Evolutionary conservation across 2,113 vertebrate genomes (phyloP).

Genomic region (Eudyptes chrysolophus): DNA sequence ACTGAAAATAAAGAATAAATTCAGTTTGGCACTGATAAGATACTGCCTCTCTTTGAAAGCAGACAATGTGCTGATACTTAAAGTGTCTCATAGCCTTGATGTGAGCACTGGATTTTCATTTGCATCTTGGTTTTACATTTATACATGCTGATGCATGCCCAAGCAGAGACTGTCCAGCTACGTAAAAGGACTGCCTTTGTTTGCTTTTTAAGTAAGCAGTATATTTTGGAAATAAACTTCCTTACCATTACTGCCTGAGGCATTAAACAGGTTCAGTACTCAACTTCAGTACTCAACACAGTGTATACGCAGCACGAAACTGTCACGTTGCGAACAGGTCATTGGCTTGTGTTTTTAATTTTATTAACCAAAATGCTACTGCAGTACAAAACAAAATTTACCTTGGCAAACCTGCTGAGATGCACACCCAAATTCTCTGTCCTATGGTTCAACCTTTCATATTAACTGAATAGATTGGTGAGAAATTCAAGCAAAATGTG

Average conservation of each 20-base stretch:
- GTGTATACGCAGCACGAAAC: not conserved
- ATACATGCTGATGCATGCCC: not conserved
- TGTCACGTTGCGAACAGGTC: fast-evolving
- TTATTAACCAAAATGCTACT: not conserved
- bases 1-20: not conserved
- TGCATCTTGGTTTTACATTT: not conserved
- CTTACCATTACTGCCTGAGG: not conserved
- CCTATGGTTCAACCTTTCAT: not conserved
- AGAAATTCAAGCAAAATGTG: not conserved
- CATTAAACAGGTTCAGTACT: not conserved
- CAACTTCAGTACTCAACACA: not conserved
- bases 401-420: not conserved
- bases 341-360: not conserved
- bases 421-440: not conserved
- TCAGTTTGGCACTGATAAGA: not conserved
- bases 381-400: not conserved
- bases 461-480: not conserved
- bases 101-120: not conserved
- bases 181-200: not conserved
- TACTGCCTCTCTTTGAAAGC: not conserved
- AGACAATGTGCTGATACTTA: not conserved
- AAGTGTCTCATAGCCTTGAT: not conserved
- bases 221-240: not conserved
- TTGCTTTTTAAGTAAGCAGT: not conserved
- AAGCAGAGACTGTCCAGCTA: not conserved